Percentiles rank a stretch among this genome's conserved stretches.
Conservation (phyloP, 2,888 invertebrate genomes). For the Agrilus cyanescens region DNA sequence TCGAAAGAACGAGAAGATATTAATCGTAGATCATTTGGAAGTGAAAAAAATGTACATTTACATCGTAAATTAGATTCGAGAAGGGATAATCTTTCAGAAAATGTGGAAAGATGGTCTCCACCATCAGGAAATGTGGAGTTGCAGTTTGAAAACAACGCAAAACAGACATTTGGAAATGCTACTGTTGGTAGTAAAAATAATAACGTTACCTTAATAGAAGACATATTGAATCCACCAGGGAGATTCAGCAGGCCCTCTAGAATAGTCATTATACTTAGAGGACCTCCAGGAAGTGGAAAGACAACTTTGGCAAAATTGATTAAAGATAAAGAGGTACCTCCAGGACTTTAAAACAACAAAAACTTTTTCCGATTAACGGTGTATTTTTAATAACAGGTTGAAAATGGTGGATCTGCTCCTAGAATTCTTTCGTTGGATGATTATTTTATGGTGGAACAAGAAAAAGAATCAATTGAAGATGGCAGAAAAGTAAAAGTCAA, state of each 20-base stretch:
- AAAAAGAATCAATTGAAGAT: constrained; percentile 56
- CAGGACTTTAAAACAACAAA: neutral
- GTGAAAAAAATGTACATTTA: too few relatives aligned
- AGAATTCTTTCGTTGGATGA: constrained; percentile 90
- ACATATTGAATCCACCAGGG: constrained; percentile 70
- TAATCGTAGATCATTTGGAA: too few relatives aligned
- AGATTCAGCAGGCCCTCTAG: constrained; percentile 64
- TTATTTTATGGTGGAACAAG: constrained; percentile 85
- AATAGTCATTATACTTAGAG: constrained; percentile 81
- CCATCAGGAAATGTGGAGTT: neutral
- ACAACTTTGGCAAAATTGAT: constrained; percentile 81
- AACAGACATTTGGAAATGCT: neutral
- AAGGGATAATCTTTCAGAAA: too few relatives aligned
- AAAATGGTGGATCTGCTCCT: constrained; percentile 79
- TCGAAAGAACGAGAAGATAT: neutral
- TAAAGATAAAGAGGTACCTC: constrained; percentile 59
- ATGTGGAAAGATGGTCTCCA: too few relatives aligned
- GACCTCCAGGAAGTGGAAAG: constrained; percentile 92
- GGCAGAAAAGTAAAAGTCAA: constrained; percentile 58
- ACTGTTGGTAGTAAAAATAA: neutral
- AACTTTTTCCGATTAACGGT: neutral
- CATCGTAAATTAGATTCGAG: too few relatives aligned
- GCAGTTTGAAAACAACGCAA: neutral
- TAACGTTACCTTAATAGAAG: constrained; percentile 59
- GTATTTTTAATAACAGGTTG: constrained; percentile 37